Evolutionary conservation across 2,113 vertebrate species (phyloP).

Genomic region (Cairina moschata): DNA sequence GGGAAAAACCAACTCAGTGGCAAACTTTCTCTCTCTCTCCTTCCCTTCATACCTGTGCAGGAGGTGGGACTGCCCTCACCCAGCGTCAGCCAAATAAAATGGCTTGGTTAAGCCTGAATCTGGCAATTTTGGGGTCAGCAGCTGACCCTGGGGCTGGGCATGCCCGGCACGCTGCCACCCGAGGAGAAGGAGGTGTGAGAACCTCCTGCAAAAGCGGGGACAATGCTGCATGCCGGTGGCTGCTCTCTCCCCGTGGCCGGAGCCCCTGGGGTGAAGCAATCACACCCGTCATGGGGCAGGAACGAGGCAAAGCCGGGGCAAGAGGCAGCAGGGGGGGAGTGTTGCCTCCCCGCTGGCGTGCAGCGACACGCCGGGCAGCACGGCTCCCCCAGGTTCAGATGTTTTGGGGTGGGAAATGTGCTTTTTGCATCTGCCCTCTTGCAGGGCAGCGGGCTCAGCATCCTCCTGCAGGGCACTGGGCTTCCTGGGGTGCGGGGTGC

Average conservation of each 20-base stretch:
- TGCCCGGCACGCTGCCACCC: no score
- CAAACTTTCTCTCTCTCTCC: background rate
- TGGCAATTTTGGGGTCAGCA: no score
- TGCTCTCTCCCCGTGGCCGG: accelerated
- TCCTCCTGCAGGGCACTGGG: background rate
- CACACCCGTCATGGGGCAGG: background rate
- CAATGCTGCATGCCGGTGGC: background rate
- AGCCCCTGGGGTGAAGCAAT: constrained; percentile 34
- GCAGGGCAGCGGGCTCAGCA: background rate
- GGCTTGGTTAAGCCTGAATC: background rate
- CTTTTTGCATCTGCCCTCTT: background rate
- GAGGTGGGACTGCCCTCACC: background rate
- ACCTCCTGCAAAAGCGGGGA: no score
- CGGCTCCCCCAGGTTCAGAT: background rate
- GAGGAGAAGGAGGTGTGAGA: no score
- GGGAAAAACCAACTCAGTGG: background rate
- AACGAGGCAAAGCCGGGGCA: background rate
- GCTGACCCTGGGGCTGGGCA: no score
- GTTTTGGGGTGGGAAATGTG: background rate
- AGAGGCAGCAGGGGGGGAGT: background rate
- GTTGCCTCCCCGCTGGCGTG: background rate
- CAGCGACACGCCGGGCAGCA: background rate
- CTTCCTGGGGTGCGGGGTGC: no score
- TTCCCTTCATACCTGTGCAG: background rate
- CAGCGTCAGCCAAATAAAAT: accelerated